Percentiles rank a stretch among this genome's conserved stretches.
Conservation (phyloP, 2,113 vertebrate genomes). For the Atrichornis clamosus region DNA sequence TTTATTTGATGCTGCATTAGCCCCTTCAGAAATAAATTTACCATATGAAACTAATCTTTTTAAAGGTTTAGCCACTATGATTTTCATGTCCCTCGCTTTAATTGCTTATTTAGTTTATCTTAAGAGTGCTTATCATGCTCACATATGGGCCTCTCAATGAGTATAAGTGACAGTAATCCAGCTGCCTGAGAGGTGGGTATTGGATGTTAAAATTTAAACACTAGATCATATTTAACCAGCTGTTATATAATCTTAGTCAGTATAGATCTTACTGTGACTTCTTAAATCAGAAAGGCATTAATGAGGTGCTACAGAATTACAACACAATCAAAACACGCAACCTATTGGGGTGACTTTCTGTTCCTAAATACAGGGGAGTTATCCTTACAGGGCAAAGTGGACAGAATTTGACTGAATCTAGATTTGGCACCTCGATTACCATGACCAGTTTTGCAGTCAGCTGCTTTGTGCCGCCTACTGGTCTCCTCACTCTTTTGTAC, state of each 20-base stretch:
- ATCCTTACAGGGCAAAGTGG: not conserved
- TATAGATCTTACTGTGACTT: not conserved
- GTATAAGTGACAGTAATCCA: not conserved
- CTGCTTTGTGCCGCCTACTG: not conserved
- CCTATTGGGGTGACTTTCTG: not conserved
- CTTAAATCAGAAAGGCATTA: not conserved
- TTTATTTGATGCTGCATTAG: not conserved
- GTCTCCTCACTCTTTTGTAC: not conserved
- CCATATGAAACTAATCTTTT: not conserved
- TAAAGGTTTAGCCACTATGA: not conserved
- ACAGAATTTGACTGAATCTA: not conserved
- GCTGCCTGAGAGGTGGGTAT: not conserved
- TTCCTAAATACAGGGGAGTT: not conserved
- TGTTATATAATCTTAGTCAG: not conserved
- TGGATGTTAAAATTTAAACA: not conserved
- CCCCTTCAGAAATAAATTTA: not conserved
- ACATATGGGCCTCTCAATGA: not conserved
- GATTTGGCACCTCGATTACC: not conserved
- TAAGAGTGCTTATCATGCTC: not conserved
- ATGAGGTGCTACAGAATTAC: not conserved
- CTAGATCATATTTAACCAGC: not conserved
- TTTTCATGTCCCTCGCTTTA: not conserved
- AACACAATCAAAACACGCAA: not conserved
- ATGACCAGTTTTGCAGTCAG: not conserved
- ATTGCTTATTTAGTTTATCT: not conserved